Percentiles rank a stretch among this genome's conserved stretches.
These are phyloP conservation scores for Platerodrilus igneus DNA, from an alignment of 2,888 invertebrate genomes.

Conservation along the genomic window DNA sequence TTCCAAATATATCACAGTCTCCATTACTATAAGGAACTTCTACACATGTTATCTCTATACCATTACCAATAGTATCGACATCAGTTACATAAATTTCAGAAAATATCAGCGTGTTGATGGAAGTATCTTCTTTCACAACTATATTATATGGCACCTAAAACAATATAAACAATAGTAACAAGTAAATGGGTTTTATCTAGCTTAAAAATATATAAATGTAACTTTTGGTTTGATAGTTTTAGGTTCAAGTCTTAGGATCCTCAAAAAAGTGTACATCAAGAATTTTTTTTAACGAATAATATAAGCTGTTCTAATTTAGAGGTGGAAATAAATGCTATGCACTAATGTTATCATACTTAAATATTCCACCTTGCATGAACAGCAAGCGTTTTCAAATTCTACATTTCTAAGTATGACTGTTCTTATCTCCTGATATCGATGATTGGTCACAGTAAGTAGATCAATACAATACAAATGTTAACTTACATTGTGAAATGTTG, in stretches of 20 bases:
- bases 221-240: background rate
- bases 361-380: too few species aligned
- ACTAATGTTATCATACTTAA: too few species aligned
- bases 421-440: too few species aligned
- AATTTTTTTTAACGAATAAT: too few species aligned
- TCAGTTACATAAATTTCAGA: slow-evolving; percentile 71
- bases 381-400: too few species aligned
- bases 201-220: background rate
- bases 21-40: slow-evolving; percentile 60
- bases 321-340: too few species aligned
- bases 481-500: slow-evolving; percentile 70
- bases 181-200: slow-evolving; percentile 10
- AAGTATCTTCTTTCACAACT: slow-evolving; percentile 71
- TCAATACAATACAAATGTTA: too few species aligned
- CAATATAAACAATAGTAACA: slow-evolving; percentile 26
- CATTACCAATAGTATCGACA: slow-evolving; percentile 74
- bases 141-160: slow-evolving; percentile 75
- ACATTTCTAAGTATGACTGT: too few species aligned
- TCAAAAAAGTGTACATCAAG: too few species aligned
- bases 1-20: slow-evolving; percentile 66
- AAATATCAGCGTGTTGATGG: slow-evolving; percentile 67
- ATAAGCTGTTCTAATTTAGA: too few species aligned
- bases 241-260: too few species aligned
- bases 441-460: background rate
- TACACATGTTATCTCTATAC: slow-evolving; percentile 67